Evolutionary conservation across 2,797 vertebrate genomes (phyloP).

Genomic region (Lycodopsis pacificus): DNA sequence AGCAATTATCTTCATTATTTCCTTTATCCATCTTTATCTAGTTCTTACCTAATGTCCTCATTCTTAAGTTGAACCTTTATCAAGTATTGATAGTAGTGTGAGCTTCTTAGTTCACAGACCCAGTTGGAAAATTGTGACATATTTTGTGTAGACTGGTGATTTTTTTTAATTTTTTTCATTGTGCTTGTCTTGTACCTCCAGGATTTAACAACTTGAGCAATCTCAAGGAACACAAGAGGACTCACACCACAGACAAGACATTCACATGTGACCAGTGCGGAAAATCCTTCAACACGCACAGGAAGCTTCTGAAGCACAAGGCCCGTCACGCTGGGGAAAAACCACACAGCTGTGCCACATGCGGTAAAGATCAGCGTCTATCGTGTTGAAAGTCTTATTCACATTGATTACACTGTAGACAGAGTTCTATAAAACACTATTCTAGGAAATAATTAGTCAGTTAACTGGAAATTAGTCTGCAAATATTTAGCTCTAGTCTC

Average conservation of each 20-base stretch:
- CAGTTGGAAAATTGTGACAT: background rate
- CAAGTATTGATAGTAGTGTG: background rate
- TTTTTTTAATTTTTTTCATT: background rate
- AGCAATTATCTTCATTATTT: background rate
- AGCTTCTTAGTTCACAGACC: background rate
- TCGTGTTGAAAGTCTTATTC: background rate
- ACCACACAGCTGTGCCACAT: conserved; percentile 93
- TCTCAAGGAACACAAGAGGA: conserved; percentile 97
- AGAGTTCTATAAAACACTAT: background rate
- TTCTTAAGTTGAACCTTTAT: background rate
- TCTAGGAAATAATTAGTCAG: background rate
- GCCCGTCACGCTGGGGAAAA: conserved; percentile 92
- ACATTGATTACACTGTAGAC: background rate
- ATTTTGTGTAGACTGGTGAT: background rate
- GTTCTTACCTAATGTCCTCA: background rate
- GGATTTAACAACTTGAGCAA: conserved; percentile 98
- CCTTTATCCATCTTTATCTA: background rate
- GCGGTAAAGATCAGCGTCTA: conserved; percentile 82
- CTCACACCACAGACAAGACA: conserved; percentile 91
- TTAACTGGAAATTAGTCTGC: background rate
- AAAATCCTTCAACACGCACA: conserved; percentile 96
- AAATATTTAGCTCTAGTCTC: background rate
- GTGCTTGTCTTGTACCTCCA: conserved; percentile 60
- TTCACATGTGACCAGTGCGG: conserved; percentile 98
- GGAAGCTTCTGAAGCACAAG: conserved; percentile 95